Conservation (phyloP, 2,113 vertebrate species). For the Aspidoscelis tigris region DNA sequence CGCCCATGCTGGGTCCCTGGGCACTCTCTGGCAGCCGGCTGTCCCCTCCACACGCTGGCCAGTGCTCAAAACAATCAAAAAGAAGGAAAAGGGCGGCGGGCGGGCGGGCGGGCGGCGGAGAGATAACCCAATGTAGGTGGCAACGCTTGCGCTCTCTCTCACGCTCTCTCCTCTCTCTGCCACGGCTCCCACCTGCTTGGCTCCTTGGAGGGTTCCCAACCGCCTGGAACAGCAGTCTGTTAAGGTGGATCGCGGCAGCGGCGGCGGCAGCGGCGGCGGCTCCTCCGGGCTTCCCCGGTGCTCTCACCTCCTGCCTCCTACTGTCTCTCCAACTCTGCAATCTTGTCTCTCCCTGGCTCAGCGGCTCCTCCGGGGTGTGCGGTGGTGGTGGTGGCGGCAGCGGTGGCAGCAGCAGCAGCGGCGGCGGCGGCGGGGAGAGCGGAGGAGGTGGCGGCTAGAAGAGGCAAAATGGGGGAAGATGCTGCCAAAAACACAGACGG, state of each 20-base stretch:
- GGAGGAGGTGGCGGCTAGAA: constrained; percentile 6
- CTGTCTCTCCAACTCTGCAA: background rate
- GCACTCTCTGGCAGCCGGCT: constrained; percentile 41
- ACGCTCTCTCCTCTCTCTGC: background rate
- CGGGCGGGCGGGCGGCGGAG: too few relatives aligned
- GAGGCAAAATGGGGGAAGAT: constrained; percentile 56
- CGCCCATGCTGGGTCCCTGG: constrained; percentile 72
- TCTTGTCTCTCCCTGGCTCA: constrained; percentile 49
- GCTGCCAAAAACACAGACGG: constrained; percentile 43
- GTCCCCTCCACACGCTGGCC: background rate
- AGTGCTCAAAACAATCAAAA: background rate
- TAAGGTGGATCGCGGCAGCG: constrained; percentile 56
- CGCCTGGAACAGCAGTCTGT: constrained; percentile 63
- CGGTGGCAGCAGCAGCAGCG: background rate
- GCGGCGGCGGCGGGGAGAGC: constrained; percentile 15
- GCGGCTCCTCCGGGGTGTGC: constrained; percentile 35
- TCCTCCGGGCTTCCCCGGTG: constrained; percentile 70
- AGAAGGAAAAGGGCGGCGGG: background rate
- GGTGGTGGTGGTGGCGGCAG: background rate
- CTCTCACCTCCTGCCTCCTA: constrained; percentile 9
- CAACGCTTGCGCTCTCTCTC: background rate
- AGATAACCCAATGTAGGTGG: background rate
- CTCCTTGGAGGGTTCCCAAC: constrained; percentile 42
- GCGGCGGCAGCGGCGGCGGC: constrained; percentile 7
- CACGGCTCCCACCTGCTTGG: constrained; percentile 32